Evolutionary conservation across 2,888 invertebrate genomes (phyloP).

Genomic region (Parochlus steinenii): DNA sequence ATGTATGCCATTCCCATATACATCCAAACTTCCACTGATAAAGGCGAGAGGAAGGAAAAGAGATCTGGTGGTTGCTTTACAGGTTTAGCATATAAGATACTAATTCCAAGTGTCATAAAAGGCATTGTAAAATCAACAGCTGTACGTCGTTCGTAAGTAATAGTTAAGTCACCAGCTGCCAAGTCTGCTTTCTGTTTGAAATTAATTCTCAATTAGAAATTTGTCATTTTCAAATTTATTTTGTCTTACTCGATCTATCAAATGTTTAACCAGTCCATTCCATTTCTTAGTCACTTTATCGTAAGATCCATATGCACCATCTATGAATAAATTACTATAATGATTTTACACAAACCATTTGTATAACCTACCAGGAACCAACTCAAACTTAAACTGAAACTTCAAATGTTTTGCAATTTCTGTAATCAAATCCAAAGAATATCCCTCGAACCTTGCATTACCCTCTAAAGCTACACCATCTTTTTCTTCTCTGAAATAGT

Average conservation of each 20-base stretch:
- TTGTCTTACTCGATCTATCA: constrained; percentile 12
- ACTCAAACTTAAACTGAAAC: constrained; percentile 19
- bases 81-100: constrained; percentile 72
- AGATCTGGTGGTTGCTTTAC: constrained; percentile 61
- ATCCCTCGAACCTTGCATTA: constrained; percentile 33
- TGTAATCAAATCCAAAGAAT: constrained; percentile 34
- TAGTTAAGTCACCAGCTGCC: constrained; percentile 89
- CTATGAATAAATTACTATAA: constrained; percentile 8
- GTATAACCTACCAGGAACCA: constrained; percentile 15
- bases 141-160: constrained; percentile 75
- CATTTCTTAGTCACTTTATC: constrained; percentile 16
- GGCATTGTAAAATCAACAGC: constrained; percentile 91
- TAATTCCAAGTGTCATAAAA: constrained; percentile 91
- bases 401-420: constrained; percentile 28
- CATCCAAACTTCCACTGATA: constrained; percentile 76
- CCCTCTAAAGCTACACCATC: constrained; percentile 17
- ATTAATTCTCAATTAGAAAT: too few relatives aligned
- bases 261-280: constrained; percentile 17
- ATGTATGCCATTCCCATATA: constrained; percentile 78
- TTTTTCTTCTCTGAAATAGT: too few relatives aligned
- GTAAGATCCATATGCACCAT: constrained; percentile 17
- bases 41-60: constrained; percentile 79
- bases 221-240: too few relatives aligned
- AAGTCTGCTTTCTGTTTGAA: too few relatives aligned
- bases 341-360: neutral